Percentiles rank a stretch among this genome's conserved stretches.
These are phyloP conservation scores for Chaetura pelagica DNA, from an alignment of 2,113 vertebrate species.

Conservation along the genomic window DNA sequence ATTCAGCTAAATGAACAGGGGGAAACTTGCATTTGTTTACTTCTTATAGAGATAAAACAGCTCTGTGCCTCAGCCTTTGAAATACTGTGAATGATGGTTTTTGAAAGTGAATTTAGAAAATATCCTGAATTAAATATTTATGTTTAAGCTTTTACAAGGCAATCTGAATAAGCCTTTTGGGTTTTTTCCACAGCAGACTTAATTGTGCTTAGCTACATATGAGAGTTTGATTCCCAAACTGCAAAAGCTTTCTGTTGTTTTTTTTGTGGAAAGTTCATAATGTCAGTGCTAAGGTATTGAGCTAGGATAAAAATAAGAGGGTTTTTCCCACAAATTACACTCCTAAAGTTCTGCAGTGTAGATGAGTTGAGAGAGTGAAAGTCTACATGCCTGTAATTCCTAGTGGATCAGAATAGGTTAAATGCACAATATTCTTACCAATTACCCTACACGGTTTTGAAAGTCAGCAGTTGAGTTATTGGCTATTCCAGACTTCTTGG, in stretches of 20 bases:
- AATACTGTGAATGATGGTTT: slow-evolving; percentile 52
- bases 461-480: background rate
- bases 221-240: background rate
- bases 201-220: slow-evolving; percentile 40
- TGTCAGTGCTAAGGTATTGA: background rate
- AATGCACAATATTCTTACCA: background rate
- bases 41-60: slow-evolving; percentile 64
- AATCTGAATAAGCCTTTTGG: slow-evolving; percentile 52
- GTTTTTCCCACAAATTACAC: background rate
- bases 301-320: background rate
- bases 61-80: slow-evolving; percentile 64
- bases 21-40: slow-evolving; percentile 64
- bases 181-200: slow-evolving; percentile 52
- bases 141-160: slow-evolving; percentile 65
- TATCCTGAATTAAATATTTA: slow-evolving; percentile 72
- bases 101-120: slow-evolving; percentile 68
- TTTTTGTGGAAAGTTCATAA: background rate
- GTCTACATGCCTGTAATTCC: background rate
- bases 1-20: slow-evolving; percentile 43
- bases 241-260: background rate
- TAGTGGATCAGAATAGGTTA: background rate
- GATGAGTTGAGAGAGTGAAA: background rate
- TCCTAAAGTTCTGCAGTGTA: background rate
- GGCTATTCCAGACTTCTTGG: background rate
- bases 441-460: background rate